phyloP scores from a whole-genome alignment of 2,888 invertebrate species.

The Papilio demoleus region DNA sequence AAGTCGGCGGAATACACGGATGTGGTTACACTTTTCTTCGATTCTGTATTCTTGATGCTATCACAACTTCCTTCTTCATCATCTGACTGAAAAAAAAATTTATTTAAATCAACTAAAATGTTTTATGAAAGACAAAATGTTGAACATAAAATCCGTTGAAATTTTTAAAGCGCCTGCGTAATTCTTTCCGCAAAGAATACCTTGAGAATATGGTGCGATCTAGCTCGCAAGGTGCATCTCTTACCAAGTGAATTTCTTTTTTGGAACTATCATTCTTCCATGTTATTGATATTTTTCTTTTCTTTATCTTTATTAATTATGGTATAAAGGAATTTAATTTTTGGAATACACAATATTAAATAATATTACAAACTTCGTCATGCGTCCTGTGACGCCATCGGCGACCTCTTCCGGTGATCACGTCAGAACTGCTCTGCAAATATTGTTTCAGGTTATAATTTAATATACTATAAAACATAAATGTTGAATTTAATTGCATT shows the following conservation, averaged over 20 bases:
- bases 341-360: neutral
- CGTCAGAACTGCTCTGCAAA: constrained; percentile 19
- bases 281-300: neutral
- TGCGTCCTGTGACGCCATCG: constrained; percentile 16
- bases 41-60: constrained; percentile 68
- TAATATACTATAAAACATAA: too few species aligned
- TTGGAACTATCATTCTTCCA: neutral
- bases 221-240: neutral
- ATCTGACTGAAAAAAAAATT: constrained; percentile 59
- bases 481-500: neutral
- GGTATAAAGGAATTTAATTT: too few species aligned
- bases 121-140: too few species aligned
- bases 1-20: constrained; percentile 71
- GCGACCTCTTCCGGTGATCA: constrained; percentile 7
- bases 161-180: neutral
- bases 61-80: constrained; percentile 72
- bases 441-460: neutral
- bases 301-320: neutral
- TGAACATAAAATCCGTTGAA: too few species aligned
- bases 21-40: constrained; percentile 75
- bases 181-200: neutral
- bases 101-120: neutral
- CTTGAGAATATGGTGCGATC: too few species aligned
- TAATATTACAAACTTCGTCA: constrained; percentile 8
- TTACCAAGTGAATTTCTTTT: neutral